phyloP scores from a whole-genome alignment of 2,888 invertebrate species.

The Drosophila sordidula region DNA sequence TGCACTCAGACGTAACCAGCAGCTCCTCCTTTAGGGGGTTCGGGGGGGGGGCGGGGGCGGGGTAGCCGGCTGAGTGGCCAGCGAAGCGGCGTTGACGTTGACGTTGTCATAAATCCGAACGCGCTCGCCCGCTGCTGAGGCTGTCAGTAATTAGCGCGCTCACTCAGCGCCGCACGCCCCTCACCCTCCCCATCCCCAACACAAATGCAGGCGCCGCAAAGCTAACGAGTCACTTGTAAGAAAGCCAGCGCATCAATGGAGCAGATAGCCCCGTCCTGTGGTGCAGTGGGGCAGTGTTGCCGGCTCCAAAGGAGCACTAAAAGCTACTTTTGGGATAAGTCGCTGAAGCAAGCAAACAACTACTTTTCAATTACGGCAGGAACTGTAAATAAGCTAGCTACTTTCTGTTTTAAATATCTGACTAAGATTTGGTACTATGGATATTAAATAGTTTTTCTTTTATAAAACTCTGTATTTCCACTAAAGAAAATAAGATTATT shows the following conservation, averaged over 20 bases:
- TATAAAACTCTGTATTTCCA: too few relatives aligned
- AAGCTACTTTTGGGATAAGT: conserved; percentile 13
- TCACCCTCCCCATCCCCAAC: not conserved
- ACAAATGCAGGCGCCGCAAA: conserved; percentile 48
- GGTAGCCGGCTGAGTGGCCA: conserved; percentile 34
- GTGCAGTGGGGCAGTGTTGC: not conserved
- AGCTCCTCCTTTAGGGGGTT: not conserved
- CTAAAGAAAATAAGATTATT: too few relatives aligned
- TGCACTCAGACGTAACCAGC: conserved; percentile 39
- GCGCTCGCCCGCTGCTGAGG: conserved; percentile 56
- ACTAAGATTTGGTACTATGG: too few relatives aligned
- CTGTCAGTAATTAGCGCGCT: conserved; percentile 75
- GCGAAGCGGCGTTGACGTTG: conserved; percentile 56
- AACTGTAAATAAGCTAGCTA: too few relatives aligned
- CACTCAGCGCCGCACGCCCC: conserved; percentile 49
- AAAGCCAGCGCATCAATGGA: conserved; percentile 48
- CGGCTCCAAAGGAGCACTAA: not conserved
- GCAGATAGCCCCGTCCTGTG: conserved; percentile 8
- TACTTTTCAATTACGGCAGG: not conserved
- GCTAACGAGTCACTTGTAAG: conserved; percentile 77
- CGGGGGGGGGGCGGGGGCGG: not conserved
- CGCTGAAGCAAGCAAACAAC: not conserved
- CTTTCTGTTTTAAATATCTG: too few relatives aligned
- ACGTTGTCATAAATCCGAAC: conserved; percentile 70
- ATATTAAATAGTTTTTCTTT: too few relatives aligned